Base-by-base conservation (phyloP, 2,797 vertebrate genomes). In the Microhierax caerulescens region DNA sequence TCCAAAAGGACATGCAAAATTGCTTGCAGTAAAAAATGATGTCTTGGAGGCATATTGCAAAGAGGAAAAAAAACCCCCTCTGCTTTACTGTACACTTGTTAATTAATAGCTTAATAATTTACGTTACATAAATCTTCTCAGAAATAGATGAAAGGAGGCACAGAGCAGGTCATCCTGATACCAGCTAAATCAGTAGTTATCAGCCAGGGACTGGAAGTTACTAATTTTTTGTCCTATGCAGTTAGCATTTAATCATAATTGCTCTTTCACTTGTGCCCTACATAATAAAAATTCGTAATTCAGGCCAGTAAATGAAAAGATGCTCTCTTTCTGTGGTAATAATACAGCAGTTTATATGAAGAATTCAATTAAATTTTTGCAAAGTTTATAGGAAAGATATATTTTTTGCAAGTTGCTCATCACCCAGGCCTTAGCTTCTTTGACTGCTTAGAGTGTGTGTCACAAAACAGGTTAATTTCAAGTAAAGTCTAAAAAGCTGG, bases 41-140 rank as follows among this genome's bases (percentile, higher is more conserved):
- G 50, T 89, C 75, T 92, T 88, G 67, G 60, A 91, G 78, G 48
- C 85, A 63, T 57, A 63, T 47, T 85, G 64, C 84, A 60, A 78
- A 92, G 74, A 69, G n/a, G 30, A 53, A 86, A 74, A 76, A 61
- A 7, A 3, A 1, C 4, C 17, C 11, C 20, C 37, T 61, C 59
- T 51, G 10, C 53, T 95, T 86, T 93, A 75, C 88, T 83, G 41
- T 91, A 88, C 48, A 43, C 95, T 92, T 92, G 22, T 88, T 91
- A 95, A 96, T 96, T 88, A 96, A 94, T 94, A 94, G 54, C 72
- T 95, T 94, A 96, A 96, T 95, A 92, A 96, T 97, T 96, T 92
- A 88, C 2, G 3, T 75, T 95, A 70, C 51, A 90, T 91, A 90
- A 73, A 95, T 92, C 90, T 89, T 88, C 72, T 84, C 47, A 56